Percentiles rank a stretch among this genome's conserved stretches.
Evolutionary conservation across 2,888 invertebrate species (phyloP).

Genomic region (Cremastobaeus sp.): DNA sequence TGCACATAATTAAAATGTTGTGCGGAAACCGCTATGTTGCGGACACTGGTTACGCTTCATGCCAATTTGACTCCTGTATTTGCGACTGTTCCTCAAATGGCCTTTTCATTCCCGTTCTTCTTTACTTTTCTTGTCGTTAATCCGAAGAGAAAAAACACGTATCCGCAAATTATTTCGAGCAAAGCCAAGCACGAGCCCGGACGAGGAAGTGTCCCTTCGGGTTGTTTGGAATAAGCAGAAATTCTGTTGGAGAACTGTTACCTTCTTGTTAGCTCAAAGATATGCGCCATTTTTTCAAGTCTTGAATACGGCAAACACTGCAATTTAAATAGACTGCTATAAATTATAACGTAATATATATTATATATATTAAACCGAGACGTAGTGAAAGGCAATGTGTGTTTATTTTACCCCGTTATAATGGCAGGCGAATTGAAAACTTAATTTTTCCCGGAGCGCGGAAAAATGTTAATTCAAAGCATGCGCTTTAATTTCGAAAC

Average conservation of each 20-base stretch:
- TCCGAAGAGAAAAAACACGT: conserved; percentile 8
- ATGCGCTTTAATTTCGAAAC: too few species aligned
- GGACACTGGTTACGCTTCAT: conserved; percentile 65
- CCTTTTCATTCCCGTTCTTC: conserved; percentile 5
- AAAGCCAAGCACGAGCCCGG: conserved; percentile 52
- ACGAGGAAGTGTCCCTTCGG: conserved; percentile 45
- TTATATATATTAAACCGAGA: too few species aligned
- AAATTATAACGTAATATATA: too few species aligned
- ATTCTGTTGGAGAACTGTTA: conserved; percentile 29
- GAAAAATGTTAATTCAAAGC: too few species aligned
- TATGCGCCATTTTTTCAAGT: not conserved
- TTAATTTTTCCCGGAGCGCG: too few species aligned
- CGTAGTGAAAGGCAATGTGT: too few species aligned
- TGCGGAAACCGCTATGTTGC: conserved; percentile 60
- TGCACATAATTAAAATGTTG: conserved; percentile 59
- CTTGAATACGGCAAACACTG: too few species aligned
- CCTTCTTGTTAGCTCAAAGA: conserved; percentile 14
- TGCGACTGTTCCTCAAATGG: conserved; percentile 15
- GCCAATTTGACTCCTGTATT: conserved; percentile 60
- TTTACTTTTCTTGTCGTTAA: conserved; percentile 3
- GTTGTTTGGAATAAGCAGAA: conserved; percentile 34
- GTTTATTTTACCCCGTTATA: too few species aligned
- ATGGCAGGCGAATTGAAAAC: too few species aligned
- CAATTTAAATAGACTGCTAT: too few species aligned
- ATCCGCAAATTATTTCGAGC: conserved; percentile 43